Evolutionary conservation across 2,888 invertebrate genomes (phyloP), one percentile per base, ranked within the genome.

Genomic region (Coenonympha glycerion): DNA sequence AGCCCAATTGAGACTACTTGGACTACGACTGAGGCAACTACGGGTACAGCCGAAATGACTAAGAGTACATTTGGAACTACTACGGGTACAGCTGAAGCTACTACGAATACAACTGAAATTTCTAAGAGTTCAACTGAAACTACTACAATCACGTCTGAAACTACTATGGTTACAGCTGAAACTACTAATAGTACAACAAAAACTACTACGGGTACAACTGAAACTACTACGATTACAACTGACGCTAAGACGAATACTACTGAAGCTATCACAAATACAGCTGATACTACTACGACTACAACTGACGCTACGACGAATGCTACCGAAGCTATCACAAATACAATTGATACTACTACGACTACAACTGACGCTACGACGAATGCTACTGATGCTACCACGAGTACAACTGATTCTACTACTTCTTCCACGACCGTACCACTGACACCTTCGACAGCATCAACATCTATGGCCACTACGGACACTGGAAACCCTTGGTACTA

Each of bases 401-500:
- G 36, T 16, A 33, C 46, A 5, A 11, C 37, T 9, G 40, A 45
- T n/a, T 51, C 37, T 36, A 45, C 15, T 15, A 22, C 36, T 1
- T 21, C 1, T 2, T 6, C n/a, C 21, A 36, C 36, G 2, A 34
- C 16, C 2, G 9, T n/a, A n/a, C n/a, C n/a, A n/a, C n/a, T n/a
- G 11, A 8, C n/a, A 3, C 11, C 28, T 28, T 9, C 28, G 11
- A 28, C 24, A 24, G 24, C 24, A 6, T 24, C 24, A 6, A 24
- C 9, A 11, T 11, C 9, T 28, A 3, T 3, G n/a, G 15, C 30
- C 15, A 30, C 30, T 13, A 6, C 30, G 6, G 6, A 11, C 3
- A 15, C 13, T 24, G 55, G 55, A 2, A 42, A 55, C 16, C 55
- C 55, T 11, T 55, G 52, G 16, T 55, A 55, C 31, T 55, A n/a